Conservation (phyloP, 30 jellyfish, hydroid and myxozoan genomes). For the Aurelia sp. region DNA sequence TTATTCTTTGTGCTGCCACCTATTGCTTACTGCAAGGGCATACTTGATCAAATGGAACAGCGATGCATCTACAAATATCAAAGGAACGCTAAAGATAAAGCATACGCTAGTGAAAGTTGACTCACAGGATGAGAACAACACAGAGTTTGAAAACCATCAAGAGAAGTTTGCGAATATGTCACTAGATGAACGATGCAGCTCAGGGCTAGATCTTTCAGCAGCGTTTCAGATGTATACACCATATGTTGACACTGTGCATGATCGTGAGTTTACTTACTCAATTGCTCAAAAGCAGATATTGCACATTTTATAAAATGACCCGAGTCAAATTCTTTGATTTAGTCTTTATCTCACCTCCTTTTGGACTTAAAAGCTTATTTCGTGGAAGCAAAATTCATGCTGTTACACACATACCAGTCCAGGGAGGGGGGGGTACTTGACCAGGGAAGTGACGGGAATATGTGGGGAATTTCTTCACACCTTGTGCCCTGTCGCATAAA, state of each 20-base stretch:
- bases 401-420: no score
- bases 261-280: slow-evolving; percentile 10
- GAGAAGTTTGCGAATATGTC: slow-evolving; percentile 41
- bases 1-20: background rate
- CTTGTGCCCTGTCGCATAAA: no score
- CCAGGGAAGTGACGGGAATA: no score
- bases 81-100: slow-evolving; percentile 17
- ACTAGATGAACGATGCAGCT: slow-evolving; percentile 80
- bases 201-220: slow-evolving; percentile 79
- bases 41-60: slow-evolving; percentile 54
- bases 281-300: background rate
- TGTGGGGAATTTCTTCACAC: no score
- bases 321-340: background rate
- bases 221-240: slow-evolving; percentile 85
- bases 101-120: slow-evolving; percentile 34
- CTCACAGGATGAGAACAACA: slow-evolving; percentile 22
- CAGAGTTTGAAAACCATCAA: slow-evolving; percentile 34
- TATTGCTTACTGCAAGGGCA: slow-evolving; percentile 17
- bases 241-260: slow-evolving; percentile 57
- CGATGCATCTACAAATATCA: background rate
- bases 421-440: no score
- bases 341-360: no score
- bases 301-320: background rate
- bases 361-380: no score
- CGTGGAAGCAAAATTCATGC: no score